These are phyloP conservation scores for Aricia artaxerxes DNA, from an alignment of 2,888 invertebrate genomes.

Conservation along the genomic window DNA sequence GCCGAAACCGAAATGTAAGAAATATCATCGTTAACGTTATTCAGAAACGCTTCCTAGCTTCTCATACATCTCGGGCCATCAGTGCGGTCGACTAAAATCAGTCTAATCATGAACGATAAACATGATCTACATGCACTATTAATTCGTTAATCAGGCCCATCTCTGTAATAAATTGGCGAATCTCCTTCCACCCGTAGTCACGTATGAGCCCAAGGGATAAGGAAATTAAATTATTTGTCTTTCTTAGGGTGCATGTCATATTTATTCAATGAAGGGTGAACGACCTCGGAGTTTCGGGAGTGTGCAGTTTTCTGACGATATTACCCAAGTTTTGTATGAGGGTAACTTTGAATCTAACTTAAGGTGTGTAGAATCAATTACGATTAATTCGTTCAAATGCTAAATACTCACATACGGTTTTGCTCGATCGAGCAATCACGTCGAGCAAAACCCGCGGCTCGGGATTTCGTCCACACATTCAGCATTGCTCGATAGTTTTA, in stretches of 20 bases:
- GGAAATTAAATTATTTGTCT: constrained; percentile 81
- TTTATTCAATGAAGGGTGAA: constrained; percentile 64
- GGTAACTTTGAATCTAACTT: neutral
- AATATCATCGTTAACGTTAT: too few relatives aligned
- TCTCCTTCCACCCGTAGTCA: constrained; percentile 63
- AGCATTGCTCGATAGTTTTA: too few relatives aligned
- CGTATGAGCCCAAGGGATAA: constrained; percentile 70
- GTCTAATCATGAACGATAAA: neutral
- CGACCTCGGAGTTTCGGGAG: constrained; percentile 49
- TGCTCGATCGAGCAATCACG: too few relatives aligned
- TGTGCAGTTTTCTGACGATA: neutral
- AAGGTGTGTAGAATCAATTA: too few relatives aligned
- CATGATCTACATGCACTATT: constrained; percentile 8
- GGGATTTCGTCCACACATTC: too few relatives aligned
- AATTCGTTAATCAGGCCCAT: constrained; percentile 52
- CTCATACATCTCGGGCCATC: neutral
- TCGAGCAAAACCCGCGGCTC: too few relatives aligned
- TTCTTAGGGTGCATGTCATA: constrained; percentile 77
- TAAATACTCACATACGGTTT: too few relatives aligned
- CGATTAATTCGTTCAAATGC: too few relatives aligned
- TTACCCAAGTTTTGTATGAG: neutral
- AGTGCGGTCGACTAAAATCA: neutral
- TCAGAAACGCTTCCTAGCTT: too few relatives aligned
- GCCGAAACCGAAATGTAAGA: too few relatives aligned
- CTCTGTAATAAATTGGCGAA: constrained; percentile 61